phyloP scores from a whole-genome alignment of 2,113 vertebrate species.

The Morphnarchus princeps region DNA sequence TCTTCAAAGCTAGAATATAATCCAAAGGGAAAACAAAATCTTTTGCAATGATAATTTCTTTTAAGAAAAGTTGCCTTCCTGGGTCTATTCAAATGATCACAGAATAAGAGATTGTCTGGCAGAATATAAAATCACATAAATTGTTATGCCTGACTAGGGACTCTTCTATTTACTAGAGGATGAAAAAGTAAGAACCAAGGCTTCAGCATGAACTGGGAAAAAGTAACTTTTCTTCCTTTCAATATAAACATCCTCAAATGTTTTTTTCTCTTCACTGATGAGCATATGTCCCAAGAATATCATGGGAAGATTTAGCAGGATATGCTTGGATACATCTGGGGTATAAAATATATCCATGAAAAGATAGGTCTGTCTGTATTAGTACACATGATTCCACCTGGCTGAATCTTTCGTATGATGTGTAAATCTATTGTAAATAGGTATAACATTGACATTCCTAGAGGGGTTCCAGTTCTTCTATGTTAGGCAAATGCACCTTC shows the following conservation, averaged over 20 bases:
- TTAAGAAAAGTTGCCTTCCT: not conserved
- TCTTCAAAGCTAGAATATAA: not conserved
- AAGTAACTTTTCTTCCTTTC: not conserved
- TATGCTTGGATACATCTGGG: not conserved
- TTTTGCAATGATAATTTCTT: not conserved
- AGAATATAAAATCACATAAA: constrained; percentile 1
- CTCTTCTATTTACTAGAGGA: not conserved
- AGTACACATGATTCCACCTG: not conserved
- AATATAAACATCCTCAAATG: not conserved
- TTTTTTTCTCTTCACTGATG: not conserved
- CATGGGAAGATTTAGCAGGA: not conserved
- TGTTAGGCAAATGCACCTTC: not conserved
- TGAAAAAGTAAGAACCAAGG: not conserved
- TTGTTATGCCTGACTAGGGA: not conserved
- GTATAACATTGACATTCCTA: not conserved
- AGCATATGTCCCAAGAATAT: not conserved
- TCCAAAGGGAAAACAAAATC: not conserved
- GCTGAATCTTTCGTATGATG: not conserved
- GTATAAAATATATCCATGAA: not conserved
- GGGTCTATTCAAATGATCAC: constrained; percentile 1
- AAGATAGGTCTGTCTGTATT: not conserved
- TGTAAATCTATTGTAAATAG: not conserved
- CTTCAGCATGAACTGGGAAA: not conserved
- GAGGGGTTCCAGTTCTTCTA: not conserved
- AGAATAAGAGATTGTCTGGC: not conserved